phyloP scores from a whole-genome alignment of 2,113 vertebrate genomes.

The Microtus pennsylvanicus region DNA sequence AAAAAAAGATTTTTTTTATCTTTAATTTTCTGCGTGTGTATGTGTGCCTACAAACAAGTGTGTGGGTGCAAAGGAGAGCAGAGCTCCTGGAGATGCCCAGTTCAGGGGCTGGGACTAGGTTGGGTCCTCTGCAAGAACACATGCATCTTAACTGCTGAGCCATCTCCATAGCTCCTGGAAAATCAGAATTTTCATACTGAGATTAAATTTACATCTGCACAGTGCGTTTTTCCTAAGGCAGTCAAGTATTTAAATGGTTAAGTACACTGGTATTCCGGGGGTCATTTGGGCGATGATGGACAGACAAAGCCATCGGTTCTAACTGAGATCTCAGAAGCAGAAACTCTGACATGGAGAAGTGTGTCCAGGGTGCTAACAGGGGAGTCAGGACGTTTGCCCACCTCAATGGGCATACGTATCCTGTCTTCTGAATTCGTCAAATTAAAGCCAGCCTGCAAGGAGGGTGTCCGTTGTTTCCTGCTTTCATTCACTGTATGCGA shows the following conservation, averaged over 20 bases:
- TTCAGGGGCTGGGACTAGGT: neutral
- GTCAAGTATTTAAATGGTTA: neutral
- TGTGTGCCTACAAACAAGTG: neutral
- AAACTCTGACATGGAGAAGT: too few relatives aligned
- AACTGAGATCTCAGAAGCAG: neutral
- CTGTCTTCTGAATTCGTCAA: neutral
- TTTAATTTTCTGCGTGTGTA: neutral
- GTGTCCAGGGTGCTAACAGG: rapidly evolving
- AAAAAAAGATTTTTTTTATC: neutral
- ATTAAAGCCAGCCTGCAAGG: neutral
- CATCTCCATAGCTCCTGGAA: neutral
- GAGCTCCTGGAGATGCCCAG: neutral
- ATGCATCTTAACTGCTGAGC: too few relatives aligned
- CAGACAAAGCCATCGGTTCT: too few relatives aligned
- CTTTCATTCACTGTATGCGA: neutral
- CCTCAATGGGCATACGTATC: neutral
- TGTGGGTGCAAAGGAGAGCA: neutral
- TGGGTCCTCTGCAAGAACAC: neutral
- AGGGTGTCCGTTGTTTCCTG: neutral
- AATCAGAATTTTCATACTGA: neutral
- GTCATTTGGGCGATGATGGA: too few relatives aligned
- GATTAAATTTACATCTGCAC: neutral
- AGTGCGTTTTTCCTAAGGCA: neutral
- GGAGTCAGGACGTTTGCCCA: rapidly evolving
- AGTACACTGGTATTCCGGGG: too few relatives aligned